Base-by-base conservation (phyloP, 1,140 invertebrate genomes). In the Gonioctena quinquepunctata region DNA sequence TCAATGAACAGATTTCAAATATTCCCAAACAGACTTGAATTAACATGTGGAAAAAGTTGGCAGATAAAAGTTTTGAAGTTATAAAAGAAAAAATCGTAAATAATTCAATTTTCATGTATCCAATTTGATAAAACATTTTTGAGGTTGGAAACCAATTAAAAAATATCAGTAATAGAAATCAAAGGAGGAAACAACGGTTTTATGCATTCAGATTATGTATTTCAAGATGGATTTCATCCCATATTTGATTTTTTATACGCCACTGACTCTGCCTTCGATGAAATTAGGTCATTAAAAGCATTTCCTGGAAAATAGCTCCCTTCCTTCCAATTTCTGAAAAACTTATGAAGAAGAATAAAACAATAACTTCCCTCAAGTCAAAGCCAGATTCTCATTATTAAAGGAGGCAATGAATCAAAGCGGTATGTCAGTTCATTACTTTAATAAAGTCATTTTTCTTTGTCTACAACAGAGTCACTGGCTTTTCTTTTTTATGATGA, bases 371-470 rank as follows among this genome's bases (percentile, higher is more conserved):
- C 50, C 63, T 50, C 18, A 42, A 72, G 61, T 56, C 67, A 66
- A 63, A 62, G 48, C 57, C 64, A 71, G 65, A 71, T 54, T 48
- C 48, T 71, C 18, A 69, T 69, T 62, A 72, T 72, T 72, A 69
- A 48, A 52, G 7, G 21, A 16, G 7, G 33, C 22, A 60, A 69
- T 72, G 62, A 72, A 72, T 72, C 71, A 72, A 61, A 70, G 62
- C 49, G 59, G 25, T 62, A 62, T 57, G 33, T 23, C 23, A 57
- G 52, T 72, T 70, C 71, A 72, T 72, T 72, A 72, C 68, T 57
- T 69, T 72, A 72, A 72, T 72, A 72, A 70, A 63, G 49, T 72
- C 68, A 54, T 72, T 69, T 69, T 69, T 72, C 71, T 72, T 56
- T 59, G 64, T 54, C 54, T 57, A 57, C n/a, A 21, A 16, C 54